These are phyloP conservation scores for Catamblyrhynchus diadema DNA, from an alignment of 2,797 vertebrate species.

Conservation along the genomic window DNA sequence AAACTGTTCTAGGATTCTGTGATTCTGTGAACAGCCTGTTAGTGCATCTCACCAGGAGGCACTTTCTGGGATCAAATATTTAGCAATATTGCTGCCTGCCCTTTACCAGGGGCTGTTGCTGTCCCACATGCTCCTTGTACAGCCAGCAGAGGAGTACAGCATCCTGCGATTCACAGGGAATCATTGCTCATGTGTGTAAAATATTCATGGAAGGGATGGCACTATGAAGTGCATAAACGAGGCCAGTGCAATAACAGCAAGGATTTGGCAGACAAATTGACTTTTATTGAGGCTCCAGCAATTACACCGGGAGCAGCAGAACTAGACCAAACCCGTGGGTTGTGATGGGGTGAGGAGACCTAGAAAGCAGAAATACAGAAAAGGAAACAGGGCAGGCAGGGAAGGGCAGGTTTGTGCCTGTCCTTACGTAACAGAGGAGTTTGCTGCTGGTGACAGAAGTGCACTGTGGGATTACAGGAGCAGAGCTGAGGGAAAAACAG, in stretches of 20 bases:
- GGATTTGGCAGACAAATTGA: not conserved
- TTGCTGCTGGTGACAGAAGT: accelerated
- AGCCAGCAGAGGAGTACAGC: not conserved
- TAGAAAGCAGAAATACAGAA: slow-evolving; percentile 35
- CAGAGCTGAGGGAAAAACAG: not conserved
- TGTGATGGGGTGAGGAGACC: not conserved
- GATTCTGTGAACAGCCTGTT: too few species aligned
- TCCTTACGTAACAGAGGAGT: accelerated
- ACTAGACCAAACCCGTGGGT: not conserved
- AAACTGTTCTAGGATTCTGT: not conserved
- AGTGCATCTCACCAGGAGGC: accelerated
- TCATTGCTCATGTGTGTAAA: accelerated
- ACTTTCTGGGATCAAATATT: not conserved
- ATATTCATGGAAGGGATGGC: accelerated
- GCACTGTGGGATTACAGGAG: accelerated
- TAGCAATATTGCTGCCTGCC: not conserved
- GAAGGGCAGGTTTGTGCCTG: not conserved
- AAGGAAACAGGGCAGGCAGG: not conserved
- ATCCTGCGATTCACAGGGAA: not conserved
- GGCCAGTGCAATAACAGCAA: not conserved
- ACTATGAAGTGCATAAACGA: accelerated
- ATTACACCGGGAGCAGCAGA: not conserved
- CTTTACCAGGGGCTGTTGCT: accelerated
- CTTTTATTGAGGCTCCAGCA: not conserved
- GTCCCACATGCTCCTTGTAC: accelerated